phyloP scores from a whole-genome alignment of 2,888 invertebrate species.

The Sericinus montela region DNA sequence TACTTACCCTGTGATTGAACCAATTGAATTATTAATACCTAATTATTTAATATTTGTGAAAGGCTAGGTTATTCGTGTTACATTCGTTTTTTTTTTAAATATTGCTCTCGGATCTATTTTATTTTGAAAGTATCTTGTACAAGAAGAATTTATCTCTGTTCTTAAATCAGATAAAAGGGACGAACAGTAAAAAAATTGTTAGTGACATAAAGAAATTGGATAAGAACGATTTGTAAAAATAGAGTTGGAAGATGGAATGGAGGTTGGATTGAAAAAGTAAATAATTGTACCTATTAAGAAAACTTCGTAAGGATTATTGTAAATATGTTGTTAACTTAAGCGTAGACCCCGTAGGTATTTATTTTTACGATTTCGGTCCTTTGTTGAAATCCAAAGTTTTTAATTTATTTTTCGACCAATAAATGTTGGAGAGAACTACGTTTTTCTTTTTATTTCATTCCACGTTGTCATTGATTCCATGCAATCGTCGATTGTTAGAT shows the following conservation, averaged over 20 bases:
- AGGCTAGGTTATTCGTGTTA: background rate
- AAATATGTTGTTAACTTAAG: conserved; percentile 72
- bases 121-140: no score
- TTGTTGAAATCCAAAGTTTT: conserved; percentile 79
- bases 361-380: conserved; percentile 77
- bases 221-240: conserved; percentile 49
- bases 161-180: conserved; percentile 38
- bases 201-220: conserved; percentile 36
- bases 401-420: conserved; percentile 80
- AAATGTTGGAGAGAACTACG: conserved; percentile 76
- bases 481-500: background rate
- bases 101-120: no score
- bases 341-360: conserved; percentile 74
- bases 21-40: background rate
- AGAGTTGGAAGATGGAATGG: conserved; percentile 30
- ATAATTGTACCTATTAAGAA: conserved; percentile 60
- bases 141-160: conserved; percentile 34
- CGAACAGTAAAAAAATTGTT: conserved; percentile 52
- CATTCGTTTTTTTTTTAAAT: background rate
- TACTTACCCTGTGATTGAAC: background rate
- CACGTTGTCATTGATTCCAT: background rate
- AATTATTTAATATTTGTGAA: conserved; percentile 10
- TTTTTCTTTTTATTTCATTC: conserved; percentile 34
- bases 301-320: conserved; percentile 46
- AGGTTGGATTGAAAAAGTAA: conserved; percentile 31